Evolutionary conservation across 2,113 vertebrate species (phyloP).

Genomic region (Passer montanus): DNA sequence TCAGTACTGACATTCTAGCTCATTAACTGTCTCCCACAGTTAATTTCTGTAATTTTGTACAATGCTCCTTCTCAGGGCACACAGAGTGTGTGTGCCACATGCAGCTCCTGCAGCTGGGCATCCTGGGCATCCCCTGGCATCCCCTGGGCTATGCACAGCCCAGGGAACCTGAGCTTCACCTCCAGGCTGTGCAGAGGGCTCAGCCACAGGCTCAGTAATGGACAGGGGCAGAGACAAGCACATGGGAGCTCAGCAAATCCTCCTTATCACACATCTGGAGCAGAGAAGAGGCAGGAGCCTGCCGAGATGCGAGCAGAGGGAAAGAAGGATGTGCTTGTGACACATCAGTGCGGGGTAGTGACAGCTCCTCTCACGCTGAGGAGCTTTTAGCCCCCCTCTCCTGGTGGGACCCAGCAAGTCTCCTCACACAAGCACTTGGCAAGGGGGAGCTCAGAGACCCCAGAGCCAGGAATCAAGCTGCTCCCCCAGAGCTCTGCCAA

Average conservation of each 20-base stretch:
- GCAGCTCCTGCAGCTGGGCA: neutral
- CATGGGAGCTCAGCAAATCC: neutral
- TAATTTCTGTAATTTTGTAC: neutral
- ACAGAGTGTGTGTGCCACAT: fast-evolving
- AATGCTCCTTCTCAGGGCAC: neutral
- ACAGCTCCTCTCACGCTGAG: neutral
- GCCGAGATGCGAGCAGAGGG: neutral
- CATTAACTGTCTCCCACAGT: neutral
- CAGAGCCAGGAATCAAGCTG: constrained; percentile 21
- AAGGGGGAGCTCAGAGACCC: neutral
- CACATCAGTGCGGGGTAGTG: neutral
- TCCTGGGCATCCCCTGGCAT: neutral
- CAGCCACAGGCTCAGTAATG: neutral
- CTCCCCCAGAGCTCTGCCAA: constrained; percentile 2
- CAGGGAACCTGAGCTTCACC: neutral
- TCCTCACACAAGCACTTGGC: constrained; percentile 30
- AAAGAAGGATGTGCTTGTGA: neutral
- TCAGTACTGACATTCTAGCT: neutral
- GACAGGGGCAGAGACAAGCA: neutral
- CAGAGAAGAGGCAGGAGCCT: neutral
- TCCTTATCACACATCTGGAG: neutral
- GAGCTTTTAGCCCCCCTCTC: neutral
- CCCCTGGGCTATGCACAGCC: neutral
- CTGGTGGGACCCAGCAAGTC: constrained; percentile 19
- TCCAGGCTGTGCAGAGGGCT: neutral